Base-by-base conservation (phyloP, 2,797 vertebrate genomes). In the Luscinia megarhynchos region DNA sequence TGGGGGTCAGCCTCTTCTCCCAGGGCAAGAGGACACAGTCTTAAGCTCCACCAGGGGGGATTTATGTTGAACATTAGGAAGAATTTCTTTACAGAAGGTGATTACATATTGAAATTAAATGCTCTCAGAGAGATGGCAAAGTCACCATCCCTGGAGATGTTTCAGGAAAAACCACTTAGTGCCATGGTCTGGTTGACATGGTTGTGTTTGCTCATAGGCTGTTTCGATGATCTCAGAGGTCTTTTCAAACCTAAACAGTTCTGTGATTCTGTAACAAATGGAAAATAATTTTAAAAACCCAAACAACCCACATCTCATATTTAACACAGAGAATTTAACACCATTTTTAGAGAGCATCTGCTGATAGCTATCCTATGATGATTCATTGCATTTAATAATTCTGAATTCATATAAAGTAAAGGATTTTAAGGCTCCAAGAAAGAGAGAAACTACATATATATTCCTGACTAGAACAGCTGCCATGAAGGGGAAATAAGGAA, bases 401-500 rank as follows among this genome's bases (percentile, higher is more conserved):
- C 48, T 82, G 32, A 79, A 68, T 90, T 70, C 9, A 43, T 82
- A 58, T 32, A 46, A 79, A 67, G 4, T 20, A 55, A 90, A 73
- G 22, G 8, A 77, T 61, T 73, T 82, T 54, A 74, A 84, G 11
- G 5, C 13, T 78, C 23, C 19, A 32, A 61, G 29, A 77, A 80
- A 36, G n/a, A 83, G 3, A 72, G 30, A 64, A 81, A 12, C 20
- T 30, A 24, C 5, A 40, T 5, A 18, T 55, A 24, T 66, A 73
- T 57, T 94, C 27, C 34, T 84, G 67, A 78, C 23, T 11, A 78
- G 38, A 91, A 43, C 27, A 82, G 55, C 23, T 86, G 68, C 73
- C 55, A 93, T 27, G 27, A 63, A 95, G 34, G 21, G 57, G 66
- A 94, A 90, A 38, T 40, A 86, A 88, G 16, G 24, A 87, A 76